These are phyloP conservation scores for Campylomormyrus numenius DNA, from an alignment of 2,113 vertebrate genomes.

Conservation along the genomic window DNA sequence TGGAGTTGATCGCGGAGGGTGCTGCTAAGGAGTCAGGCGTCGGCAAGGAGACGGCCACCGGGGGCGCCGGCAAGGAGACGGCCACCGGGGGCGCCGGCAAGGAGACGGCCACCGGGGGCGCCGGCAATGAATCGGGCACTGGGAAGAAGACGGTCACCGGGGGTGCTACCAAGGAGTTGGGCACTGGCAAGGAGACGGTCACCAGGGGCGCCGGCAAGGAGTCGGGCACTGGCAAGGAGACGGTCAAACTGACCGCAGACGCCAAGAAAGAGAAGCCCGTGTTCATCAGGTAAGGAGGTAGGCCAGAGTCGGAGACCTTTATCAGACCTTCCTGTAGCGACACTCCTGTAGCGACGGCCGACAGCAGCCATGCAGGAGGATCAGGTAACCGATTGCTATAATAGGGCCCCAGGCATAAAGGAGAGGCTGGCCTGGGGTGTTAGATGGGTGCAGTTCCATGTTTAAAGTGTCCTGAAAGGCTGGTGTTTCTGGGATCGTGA, in stretches of 20 bases:
- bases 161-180: not conserved
- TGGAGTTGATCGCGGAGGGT: constrained; percentile 51
- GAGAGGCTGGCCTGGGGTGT: not conserved
- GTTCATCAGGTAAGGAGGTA: constrained; percentile 48
- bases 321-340: not conserved
- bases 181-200: not conserved
- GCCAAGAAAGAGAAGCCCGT: constrained; percentile 42
- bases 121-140: constrained; percentile 37
- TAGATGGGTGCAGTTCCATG: not conserved
- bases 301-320: not conserved
- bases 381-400: not conserved
- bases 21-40: constrained; percentile 9
- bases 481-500: not conserved
- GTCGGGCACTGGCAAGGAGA: constrained; percentile 21
- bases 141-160: constrained; percentile 41
- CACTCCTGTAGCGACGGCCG: not conserved
- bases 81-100: not conserved
- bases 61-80: too few species aligned
- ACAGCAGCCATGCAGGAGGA: not conserved
- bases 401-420: not conserved
- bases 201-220: too few species aligned
- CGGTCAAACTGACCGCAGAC: constrained; percentile 41
- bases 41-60: not conserved
- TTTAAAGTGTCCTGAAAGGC: not conserved
- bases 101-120: constrained; percentile 20